These are phyloP conservation scores for Lepus timidus DNA, from an alignment of 2,113 vertebrate genomes.

Conservation along the genomic window DNA sequence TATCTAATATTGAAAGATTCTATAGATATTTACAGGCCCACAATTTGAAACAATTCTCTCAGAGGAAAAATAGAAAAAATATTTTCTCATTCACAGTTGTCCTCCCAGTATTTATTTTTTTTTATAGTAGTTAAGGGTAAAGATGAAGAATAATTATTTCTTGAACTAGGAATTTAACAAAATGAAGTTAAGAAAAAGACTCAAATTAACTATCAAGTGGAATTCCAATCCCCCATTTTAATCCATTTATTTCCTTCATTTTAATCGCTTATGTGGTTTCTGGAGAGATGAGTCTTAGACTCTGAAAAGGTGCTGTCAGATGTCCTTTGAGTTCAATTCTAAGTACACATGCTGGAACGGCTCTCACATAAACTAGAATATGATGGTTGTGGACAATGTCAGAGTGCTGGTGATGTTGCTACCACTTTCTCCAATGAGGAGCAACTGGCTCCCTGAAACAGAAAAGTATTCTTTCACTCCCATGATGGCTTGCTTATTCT, in stretches of 20 bases:
- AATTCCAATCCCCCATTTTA: slow-evolving; percentile 49
- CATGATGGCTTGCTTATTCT: not conserved
- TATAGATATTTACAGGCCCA: not conserved
- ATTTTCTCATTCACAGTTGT: slow-evolving; percentile 13
- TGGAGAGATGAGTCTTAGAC: not conserved
- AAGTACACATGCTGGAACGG: not conserved
- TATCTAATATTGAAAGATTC: slow-evolving; percentile 34
- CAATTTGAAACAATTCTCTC: not conserved
- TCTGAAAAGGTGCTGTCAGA: slow-evolving; percentile 31
- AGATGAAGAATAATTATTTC: slow-evolving; percentile 45
- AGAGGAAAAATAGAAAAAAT: not conserved
- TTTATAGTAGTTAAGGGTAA: slow-evolving; percentile 15
- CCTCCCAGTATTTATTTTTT: not conserved
- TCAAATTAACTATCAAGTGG: slow-evolving; percentile 43
- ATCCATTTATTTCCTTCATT: slow-evolving; percentile 25
- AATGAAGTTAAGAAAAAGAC: not conserved
- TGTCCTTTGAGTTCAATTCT: not conserved
- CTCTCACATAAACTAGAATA: not conserved
- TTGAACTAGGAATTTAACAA: slow-evolving; percentile 20
- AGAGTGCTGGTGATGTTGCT: not conserved
- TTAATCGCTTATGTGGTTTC: slow-evolving; percentile 39
- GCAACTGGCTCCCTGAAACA: slow-evolving; percentile 40
- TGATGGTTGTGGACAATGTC: not conserved
- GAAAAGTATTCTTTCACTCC: slow-evolving; percentile 4
- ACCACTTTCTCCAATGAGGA: not conserved